These are phyloP conservation scores for Penaeus monodon DNA, from an alignment of 2,888 invertebrate genomes.

Conservation along the genomic window DNA sequence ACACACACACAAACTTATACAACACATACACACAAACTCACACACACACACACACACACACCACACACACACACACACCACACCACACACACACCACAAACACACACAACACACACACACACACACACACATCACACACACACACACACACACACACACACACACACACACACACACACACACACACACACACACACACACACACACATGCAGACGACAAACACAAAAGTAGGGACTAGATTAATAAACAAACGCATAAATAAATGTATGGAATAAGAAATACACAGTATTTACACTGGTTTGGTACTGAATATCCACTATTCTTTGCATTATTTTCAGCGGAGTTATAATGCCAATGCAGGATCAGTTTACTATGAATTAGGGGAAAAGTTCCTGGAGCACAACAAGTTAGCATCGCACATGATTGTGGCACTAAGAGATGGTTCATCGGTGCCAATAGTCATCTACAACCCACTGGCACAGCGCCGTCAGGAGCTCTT, in stretches of 20 bases:
- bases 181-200: constrained; percentile 16
- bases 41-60: too few species aligned
- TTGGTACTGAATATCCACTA: neutral
- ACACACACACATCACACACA: neutral
- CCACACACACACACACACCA: too few species aligned
- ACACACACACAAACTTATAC: too few species aligned
- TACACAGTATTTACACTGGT: too few species aligned
- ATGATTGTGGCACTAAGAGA: constrained; percentile 41
- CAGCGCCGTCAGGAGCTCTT: constrained; percentile 79
- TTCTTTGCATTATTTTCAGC: constrained; percentile 29
- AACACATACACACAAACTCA: too few species aligned
- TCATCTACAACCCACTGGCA: constrained; percentile 84
- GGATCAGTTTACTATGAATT: constrained; percentile 44
- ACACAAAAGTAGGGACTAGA: too few species aligned
- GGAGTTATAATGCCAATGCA: constrained; percentile 9
- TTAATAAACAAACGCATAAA: too few species aligned
- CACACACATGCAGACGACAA: too few species aligned
- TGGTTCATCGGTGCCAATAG: constrained; percentile 69
- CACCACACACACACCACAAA: too few species aligned
- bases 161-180: constrained; percentile 16
- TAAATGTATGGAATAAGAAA: too few species aligned
- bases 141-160: constrained; percentile 10
- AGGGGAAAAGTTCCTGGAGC: constrained; percentile 47
- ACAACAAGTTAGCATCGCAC: constrained; percentile 37
- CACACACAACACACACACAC: too few species aligned